Conservation (phyloP, 2,888 invertebrate species). For the Tachina fera region DNA sequence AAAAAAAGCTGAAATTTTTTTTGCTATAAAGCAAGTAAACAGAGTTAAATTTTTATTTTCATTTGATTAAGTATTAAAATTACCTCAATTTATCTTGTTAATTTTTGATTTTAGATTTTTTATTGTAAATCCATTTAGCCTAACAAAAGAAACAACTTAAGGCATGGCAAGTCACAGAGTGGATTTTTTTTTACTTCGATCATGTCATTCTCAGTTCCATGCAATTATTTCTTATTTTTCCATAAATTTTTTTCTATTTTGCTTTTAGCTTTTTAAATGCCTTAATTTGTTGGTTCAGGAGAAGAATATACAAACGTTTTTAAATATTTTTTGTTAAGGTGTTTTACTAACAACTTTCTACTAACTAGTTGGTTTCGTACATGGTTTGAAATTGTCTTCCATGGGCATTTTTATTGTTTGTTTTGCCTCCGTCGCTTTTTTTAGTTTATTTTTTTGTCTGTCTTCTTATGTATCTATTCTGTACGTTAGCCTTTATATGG, state of each 20-base stretch:
- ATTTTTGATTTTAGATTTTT: not conserved
- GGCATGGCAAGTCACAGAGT: conserved; percentile 5
- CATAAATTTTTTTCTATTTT: not conserved
- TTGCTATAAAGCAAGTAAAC: conserved; percentile 5
- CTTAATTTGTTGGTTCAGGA: conserved; percentile 58
- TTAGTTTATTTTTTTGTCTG: not conserved
- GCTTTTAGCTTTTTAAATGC: conserved; percentile 54
- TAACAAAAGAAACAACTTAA: conserved; percentile 25
- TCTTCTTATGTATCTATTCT: not conserved
- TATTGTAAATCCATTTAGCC: not conserved
- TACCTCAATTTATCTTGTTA: not conserved
- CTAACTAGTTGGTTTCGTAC: conserved; percentile 16
- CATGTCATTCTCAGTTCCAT: conserved; percentile 57
- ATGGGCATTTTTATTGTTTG: not conserved
- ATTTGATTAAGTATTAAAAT: conserved; percentile 34
- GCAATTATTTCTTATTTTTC: conserved; percentile 65
- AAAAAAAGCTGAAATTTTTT: no score
- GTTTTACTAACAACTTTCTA: conserved; percentile 63
- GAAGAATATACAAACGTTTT: conserved; percentile 6
- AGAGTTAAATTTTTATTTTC: conserved; percentile 3
- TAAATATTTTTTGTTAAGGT: conserved; percentile 49
- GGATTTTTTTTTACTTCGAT: not conserved
- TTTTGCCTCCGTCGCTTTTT: not conserved
- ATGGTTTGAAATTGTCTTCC: conserved; percentile 9
- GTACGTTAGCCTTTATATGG: conserved; percentile 64